Evolutionary conservation across 2,888 invertebrate genomes (phyloP), one percentile per base, ranked within the genome.

Genomic region (Agrenia bidenticulata): DNA sequence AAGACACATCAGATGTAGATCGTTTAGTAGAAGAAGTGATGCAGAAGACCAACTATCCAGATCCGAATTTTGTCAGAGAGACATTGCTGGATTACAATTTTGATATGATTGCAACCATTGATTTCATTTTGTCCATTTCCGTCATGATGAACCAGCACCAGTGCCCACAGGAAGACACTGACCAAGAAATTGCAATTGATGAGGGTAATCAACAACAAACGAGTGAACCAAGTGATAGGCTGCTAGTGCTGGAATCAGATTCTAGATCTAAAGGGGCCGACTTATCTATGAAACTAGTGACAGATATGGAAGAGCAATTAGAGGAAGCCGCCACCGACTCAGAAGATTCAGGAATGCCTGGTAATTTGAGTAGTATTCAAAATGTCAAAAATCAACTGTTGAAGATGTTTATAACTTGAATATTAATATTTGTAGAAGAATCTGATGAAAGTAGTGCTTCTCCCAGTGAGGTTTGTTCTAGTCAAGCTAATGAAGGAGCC

Each of bases 31-130:
- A 70, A 58, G 72, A 76, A 45, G 73, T 77, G 2, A 76, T 77
- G 70, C 68, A 74, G 15, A 72, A 75, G 61, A 76, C 77, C 13
- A 77, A 75, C 51, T 77, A 75, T 60, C 71, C 72, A 7, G 77
- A 78, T 64, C 64, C 73, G 7, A 64, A 61, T 26, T 61, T 74
- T 50, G 73, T 77, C 49, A 71, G 74, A 56, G 72, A 76, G 9
- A 69, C 75, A n/a, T 66, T 78, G n/a, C 63, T 73, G 39, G 76
- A 74, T 9, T 69, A 66, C 39, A 67, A 74, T 53, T 74, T 74
- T 63, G 72, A 74, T 56, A 68, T 74, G 61, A 62, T 68, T 7
- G 71, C 74, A 2, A 69, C 71, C 1, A 67, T 68, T 4, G 61
- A 73, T 39, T 67, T 67, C 49, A 66, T 73, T 42, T 56, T 73